phyloP scores from a whole-genome alignment of 2,113 vertebrate genomes.

The Thymallus thymallus region DNA sequence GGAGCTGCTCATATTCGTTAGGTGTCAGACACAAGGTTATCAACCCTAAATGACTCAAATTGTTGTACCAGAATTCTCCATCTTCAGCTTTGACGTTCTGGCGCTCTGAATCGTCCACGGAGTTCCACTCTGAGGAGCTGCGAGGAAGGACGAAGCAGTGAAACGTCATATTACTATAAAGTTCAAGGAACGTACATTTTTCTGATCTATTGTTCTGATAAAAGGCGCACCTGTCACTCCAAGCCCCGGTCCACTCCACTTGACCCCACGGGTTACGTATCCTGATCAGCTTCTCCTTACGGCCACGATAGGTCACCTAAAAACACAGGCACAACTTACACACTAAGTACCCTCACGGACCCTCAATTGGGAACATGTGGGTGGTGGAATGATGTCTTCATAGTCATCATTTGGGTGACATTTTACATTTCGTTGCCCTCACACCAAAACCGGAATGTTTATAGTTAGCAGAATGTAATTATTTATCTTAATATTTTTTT shows the following conservation, averaged over 20 bases:
- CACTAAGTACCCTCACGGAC: background rate
- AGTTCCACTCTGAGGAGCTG: slow-evolving; percentile 87
- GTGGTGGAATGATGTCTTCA: too few relatives aligned
- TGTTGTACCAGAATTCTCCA: slow-evolving; percentile 88
- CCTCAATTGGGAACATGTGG: background rate
- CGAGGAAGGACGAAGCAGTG: slow-evolving; percentile 8
- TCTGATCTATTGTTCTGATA: background rate
- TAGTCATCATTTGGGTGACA: too few relatives aligned
- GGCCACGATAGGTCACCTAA: slow-evolving; percentile 85
- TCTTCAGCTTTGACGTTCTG: slow-evolving; percentile 81
- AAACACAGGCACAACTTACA: slow-evolving; percentile 3
- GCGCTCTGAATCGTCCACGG: slow-evolving; percentile 74
- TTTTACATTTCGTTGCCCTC: too few relatives aligned
- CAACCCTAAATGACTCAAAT: slow-evolving; percentile 21
- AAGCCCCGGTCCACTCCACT: slow-evolving; percentile 95
- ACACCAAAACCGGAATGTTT: too few relatives aligned
- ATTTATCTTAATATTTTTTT: too few relatives aligned
- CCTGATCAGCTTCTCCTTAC: slow-evolving; percentile 83
- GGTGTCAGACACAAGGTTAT: background rate
- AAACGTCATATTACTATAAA: background rate
- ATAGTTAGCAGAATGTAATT: too few relatives aligned
- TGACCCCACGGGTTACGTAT: slow-evolving; percentile 95
- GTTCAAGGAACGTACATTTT: background rate
- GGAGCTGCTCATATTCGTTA: too few relatives aligned
- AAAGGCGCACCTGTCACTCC: slow-evolving; percentile 85